Conservation (phyloP, 2,888 invertebrate species). For the Acleris holmiana region DNA sequence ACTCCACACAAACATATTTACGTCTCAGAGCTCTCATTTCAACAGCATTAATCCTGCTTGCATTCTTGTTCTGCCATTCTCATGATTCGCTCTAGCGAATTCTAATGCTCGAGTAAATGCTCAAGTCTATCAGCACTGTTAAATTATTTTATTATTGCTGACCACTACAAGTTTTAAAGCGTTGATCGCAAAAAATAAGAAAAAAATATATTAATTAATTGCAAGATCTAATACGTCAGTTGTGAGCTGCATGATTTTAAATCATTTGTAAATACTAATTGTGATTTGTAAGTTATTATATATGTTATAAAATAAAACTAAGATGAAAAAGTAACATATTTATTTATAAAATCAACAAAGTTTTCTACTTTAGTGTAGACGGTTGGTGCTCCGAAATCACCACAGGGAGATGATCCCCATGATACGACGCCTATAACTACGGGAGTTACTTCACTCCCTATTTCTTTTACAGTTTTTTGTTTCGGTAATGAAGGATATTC, state of each 20-base stretch:
- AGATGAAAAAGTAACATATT: conserved; percentile 48
- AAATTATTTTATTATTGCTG: no score
- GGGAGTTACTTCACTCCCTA: conserved; percentile 44
- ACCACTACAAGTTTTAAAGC: background rate
- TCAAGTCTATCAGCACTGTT: no score
- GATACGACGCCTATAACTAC: conserved; percentile 82
- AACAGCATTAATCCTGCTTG: no score
- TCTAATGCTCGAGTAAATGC: no score
- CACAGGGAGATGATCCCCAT: conserved; percentile 83
- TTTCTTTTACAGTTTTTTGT: conserved; percentile 41
- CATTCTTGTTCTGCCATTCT: no score
- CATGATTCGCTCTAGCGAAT: no score
- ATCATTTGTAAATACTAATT: conserved; percentile 23
- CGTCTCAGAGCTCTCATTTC: no score
- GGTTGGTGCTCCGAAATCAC: conserved; percentile 76
- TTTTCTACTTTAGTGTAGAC: conserved; percentile 80
- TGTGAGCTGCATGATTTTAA: conserved; percentile 4
- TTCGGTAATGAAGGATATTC: conserved; percentile 33
- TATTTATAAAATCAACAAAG: conserved; percentile 75
- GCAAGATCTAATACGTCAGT: conserved; percentile 14
- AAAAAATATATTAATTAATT: conserved; percentile 5
- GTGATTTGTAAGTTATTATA: conserved; percentile 30
- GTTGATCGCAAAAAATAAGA: background rate
- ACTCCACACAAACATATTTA: no score
- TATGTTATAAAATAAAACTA: conserved; percentile 26